Conservation (phyloP, 2,888 invertebrate genomes). For the Brassicogethes aeneus region DNA sequence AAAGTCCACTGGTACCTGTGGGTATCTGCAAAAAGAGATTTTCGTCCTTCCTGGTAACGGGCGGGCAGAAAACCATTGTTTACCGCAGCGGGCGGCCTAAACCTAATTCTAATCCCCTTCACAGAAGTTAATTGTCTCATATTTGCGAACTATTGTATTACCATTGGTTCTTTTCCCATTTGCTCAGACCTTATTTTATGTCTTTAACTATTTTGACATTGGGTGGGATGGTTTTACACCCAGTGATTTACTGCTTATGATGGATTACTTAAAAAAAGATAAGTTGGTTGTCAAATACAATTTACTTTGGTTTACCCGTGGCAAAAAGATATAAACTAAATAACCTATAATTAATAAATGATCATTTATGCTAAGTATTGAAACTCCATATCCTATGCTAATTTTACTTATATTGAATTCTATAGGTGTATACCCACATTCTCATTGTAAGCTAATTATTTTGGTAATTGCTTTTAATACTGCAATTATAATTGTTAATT, state of each 20-base stretch:
- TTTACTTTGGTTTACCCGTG: no score
- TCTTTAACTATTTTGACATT: not conserved
- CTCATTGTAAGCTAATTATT: no score
- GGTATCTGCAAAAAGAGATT: conserved; percentile 7
- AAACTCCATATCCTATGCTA: no score
- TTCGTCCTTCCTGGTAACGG: conserved; percentile 12
- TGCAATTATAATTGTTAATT: no score
- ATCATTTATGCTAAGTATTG: no score
- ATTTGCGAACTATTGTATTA: conserved; percentile 4
- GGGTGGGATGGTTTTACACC: not conserved
- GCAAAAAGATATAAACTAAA: no score
- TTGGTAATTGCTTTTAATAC: no score
- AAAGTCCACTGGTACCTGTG: not conserved
- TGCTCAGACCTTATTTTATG: not conserved
- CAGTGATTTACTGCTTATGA: not conserved
- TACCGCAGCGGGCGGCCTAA: conserved; percentile 14
- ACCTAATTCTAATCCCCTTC: conserved; percentile 15
- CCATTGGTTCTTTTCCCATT: not conserved
- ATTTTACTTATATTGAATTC: no score
- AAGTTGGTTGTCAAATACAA: no score
- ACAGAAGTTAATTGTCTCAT: conserved; percentile 21
- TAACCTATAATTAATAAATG: no score
- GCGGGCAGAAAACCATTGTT: conserved; percentile 4
- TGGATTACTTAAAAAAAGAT: not conserved
- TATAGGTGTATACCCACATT: no score